Evolutionary conservation across 2,113 vertebrate genomes (phyloP).

Genomic region (Dipodomys merriami): DNA sequence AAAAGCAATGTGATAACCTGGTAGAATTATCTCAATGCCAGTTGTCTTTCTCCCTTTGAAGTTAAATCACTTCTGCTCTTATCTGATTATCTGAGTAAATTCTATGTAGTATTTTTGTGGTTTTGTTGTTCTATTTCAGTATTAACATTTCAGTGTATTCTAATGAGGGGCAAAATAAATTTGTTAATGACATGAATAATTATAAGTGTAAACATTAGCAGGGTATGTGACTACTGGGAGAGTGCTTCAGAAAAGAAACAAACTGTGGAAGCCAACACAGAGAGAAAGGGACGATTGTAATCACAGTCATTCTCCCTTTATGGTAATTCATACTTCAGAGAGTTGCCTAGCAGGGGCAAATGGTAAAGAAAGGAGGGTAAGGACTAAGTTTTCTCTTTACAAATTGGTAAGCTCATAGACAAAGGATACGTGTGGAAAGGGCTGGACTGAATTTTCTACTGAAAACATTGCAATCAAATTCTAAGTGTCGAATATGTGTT

Average conservation of each 20-base stretch:
- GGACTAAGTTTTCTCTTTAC: neutral
- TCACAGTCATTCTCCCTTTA: constrained; percentile 55
- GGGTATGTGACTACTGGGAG: constrained; percentile 48
- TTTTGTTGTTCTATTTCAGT: constrained; percentile 57
- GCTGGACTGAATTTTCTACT: neutral
- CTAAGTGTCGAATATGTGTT: neutral
- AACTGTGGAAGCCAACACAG: constrained; percentile 52
- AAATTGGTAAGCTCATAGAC: neutral
- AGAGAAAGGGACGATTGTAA: constrained; percentile 40
- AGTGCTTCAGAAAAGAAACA: constrained; percentile 56
- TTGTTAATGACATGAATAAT: constrained; percentile 77
- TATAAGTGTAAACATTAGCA: constrained; percentile 67
- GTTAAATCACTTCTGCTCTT: constrained; percentile 60
- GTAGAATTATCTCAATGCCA: constrained; percentile 56
- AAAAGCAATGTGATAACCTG: constrained; percentile 49
- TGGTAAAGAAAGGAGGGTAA: neutral
- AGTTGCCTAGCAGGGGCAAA: neutral
- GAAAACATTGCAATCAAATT: neutral
- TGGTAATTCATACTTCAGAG: constrained; percentile 1
- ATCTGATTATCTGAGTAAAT: constrained; percentile 62
- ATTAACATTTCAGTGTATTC: constrained; percentile 63
- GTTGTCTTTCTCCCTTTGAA: constrained; percentile 60
- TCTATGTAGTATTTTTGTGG: constrained; percentile 60
- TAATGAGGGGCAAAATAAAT: constrained; percentile 69
- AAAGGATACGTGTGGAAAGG: neutral